Conservation (phyloP, 2,113 vertebrate species). For the Pyrgilauda ruficollis region DNA sequence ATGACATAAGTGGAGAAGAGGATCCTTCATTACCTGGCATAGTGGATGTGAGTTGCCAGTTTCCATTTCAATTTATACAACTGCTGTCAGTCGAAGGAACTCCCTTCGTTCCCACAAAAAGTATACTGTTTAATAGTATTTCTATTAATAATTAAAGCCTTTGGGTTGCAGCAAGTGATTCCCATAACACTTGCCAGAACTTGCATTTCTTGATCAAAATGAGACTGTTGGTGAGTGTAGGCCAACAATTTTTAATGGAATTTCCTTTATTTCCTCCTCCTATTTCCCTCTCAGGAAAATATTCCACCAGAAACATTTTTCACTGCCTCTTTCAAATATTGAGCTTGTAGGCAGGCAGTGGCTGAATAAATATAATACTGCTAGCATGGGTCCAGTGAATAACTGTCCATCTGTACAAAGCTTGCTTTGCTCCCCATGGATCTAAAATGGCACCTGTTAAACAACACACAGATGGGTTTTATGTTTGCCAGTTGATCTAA, state of each 20-base stretch:
- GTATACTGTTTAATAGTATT: background rate
- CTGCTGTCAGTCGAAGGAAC: background rate
- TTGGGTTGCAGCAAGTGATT: background rate
- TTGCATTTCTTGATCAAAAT: background rate
- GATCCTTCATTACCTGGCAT: background rate
- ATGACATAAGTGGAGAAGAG: background rate
- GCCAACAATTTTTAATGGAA: background rate
- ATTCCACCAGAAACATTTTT: constrained; percentile 24
- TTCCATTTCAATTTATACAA: background rate
- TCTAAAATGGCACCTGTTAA: constrained; percentile 69
- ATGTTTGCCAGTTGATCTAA: constrained; percentile 63
- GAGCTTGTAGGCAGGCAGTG: constrained; percentile 18
- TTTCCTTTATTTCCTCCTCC: constrained; percentile 19
- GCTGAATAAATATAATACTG: constrained; percentile 42
- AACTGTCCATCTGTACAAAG: constrained; percentile 61
- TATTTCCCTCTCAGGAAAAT: constrained; percentile 15
- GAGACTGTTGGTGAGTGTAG: background rate
- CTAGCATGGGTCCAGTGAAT: constrained; percentile 33
- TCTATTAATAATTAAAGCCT: background rate
- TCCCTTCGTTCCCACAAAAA: background rate
- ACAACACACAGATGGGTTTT: constrained; percentile 62
- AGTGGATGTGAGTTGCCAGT: background rate
- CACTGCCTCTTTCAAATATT: background rate
- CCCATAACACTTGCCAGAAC: background rate
- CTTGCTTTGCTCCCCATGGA: constrained; percentile 56